A percentile compares a stretch with the other conserved stretches of the same genome.
These are phyloP conservation scores for Pediacus dermestoides DNA, from an alignment of 2,888 invertebrate species.

Conservation along the genomic window DNA sequence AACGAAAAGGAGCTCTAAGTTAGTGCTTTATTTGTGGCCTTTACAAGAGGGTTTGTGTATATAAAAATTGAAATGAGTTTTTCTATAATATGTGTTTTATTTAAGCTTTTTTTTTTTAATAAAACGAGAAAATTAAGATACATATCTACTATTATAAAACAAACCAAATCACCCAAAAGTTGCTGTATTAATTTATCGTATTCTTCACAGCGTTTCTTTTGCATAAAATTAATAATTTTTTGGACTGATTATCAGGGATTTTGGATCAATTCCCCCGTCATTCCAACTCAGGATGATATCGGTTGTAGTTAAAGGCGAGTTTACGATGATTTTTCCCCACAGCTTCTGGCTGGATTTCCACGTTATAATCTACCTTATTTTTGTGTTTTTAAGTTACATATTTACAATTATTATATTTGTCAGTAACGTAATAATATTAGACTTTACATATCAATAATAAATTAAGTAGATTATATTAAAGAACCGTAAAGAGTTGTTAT, in stretches of 20 bases:
- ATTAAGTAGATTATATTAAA: no score
- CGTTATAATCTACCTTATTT: slow-evolving; percentile 11
- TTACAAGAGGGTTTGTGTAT: slow-evolving; percentile 7
- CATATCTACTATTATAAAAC: slow-evolving; percentile 12
- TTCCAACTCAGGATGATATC: no score
- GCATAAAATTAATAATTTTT: slow-evolving; percentile 38
- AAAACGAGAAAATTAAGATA: slow-evolving; percentile 18
- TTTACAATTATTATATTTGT: no score
- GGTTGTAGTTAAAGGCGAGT: no score
- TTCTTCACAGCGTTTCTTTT: slow-evolving; percentile 22
- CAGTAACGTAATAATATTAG: slow-evolving; percentile 1
- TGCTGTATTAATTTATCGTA: slow-evolving; percentile 13
- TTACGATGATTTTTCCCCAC: no score
- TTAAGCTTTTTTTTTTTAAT: slow-evolving; percentile 19
- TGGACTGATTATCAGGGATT: slow-evolving; percentile 37
- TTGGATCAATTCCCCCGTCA: slow-evolving; percentile 30
- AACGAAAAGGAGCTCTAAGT: no score
- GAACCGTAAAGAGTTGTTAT: no score
- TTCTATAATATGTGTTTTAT: slow-evolving; percentile 17
- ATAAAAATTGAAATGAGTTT: background rate
- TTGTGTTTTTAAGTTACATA: no score
- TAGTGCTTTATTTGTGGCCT: slow-evolving; percentile 20
- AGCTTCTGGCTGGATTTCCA: no score
- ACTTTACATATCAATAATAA: background rate
- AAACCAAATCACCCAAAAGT: slow-evolving; percentile 1